These are phyloP conservation scores for Trididemnum miniatum DNA, from an alignment of 23 tunicate species.

Conservation along the genomic window DNA sequence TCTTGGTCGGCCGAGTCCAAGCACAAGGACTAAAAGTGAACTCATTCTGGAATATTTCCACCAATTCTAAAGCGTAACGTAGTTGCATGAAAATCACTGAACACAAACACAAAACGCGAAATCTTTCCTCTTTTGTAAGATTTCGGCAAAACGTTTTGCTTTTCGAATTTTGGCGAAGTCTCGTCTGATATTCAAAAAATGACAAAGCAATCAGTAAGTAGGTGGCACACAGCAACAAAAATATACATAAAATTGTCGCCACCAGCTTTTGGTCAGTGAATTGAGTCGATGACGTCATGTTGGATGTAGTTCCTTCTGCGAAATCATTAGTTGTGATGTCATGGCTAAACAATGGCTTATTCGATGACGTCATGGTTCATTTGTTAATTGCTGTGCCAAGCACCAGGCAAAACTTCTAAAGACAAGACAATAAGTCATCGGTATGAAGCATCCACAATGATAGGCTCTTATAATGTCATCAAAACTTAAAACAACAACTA, in stretches of 20 bases:
- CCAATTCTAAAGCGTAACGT: not conserved
- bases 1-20: slow-evolving; percentile 33
- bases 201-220: not conserved
- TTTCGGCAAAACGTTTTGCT: too few relatives aligned
- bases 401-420: too few relatives aligned
- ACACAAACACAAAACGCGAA: not conserved
- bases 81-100: not conserved
- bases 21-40: slow-evolving; percentile 20
- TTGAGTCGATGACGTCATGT: not conserved
- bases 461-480: too few relatives aligned
- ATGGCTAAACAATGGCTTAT: too few relatives aligned
- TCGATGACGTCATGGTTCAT: too few relatives aligned
- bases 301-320: not conserved
- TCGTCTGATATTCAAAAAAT: not conserved
- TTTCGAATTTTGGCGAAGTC: not conserved
- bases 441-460: too few relatives aligned
- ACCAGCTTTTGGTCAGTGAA: not conserved
- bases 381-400: too few relatives aligned
- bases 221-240: not conserved
- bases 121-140: too few relatives aligned
- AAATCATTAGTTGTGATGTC: not conserved
- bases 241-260: not conserved
- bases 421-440: too few relatives aligned
- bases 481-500: too few relatives aligned
- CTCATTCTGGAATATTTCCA: not conserved